These are phyloP conservation scores for Cariama cristata DNA, from an alignment of 2,113 vertebrate species.

Conservation along the genomic window DNA sequence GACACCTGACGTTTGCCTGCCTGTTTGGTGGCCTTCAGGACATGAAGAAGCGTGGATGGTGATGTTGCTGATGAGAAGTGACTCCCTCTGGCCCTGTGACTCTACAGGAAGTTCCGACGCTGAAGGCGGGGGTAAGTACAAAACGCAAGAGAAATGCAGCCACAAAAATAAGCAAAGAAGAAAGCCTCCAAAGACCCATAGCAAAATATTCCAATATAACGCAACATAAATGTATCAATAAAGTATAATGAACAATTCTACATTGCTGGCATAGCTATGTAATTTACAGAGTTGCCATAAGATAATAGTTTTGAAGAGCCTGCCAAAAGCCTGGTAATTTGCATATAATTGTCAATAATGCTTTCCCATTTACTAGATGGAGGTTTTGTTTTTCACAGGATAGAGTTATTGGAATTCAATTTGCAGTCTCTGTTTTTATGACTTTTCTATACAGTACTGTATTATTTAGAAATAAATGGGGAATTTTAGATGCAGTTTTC, in stretches of 20 bases:
- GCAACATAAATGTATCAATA: constrained; percentile 34
- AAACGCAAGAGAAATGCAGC: neutral
- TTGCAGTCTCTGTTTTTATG: constrained; percentile 61
- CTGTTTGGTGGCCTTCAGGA: neutral
- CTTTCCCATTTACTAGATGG: constrained; percentile 63
- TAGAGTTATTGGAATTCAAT: constrained; percentile 70
- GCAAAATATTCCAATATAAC: constrained; percentile 9
- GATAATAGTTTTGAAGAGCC: constrained; percentile 63
- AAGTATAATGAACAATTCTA: constrained; percentile 61
- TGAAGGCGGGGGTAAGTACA: neutral
- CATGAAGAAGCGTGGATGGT: neutral
- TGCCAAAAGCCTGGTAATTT: constrained; percentile 67
- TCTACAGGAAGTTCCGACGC: neutral
- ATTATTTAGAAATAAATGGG: constrained; percentile 58
- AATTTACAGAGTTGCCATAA: constrained; percentile 68
- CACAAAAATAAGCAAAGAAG: neutral
- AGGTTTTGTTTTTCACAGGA: constrained; percentile 56
- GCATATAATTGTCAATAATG: constrained; percentile 70
- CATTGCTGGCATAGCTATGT: constrained; percentile 41
- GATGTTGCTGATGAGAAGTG: neutral
- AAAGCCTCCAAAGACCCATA: neutral
- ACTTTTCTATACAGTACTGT: constrained; percentile 53
- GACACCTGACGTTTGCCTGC: neutral
- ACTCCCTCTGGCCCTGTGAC: neutral
- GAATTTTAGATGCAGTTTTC: constrained; percentile 36